phyloP scores from a whole-genome alignment of 2,797 vertebrate species.

The Syngnathus acus region DNA sequence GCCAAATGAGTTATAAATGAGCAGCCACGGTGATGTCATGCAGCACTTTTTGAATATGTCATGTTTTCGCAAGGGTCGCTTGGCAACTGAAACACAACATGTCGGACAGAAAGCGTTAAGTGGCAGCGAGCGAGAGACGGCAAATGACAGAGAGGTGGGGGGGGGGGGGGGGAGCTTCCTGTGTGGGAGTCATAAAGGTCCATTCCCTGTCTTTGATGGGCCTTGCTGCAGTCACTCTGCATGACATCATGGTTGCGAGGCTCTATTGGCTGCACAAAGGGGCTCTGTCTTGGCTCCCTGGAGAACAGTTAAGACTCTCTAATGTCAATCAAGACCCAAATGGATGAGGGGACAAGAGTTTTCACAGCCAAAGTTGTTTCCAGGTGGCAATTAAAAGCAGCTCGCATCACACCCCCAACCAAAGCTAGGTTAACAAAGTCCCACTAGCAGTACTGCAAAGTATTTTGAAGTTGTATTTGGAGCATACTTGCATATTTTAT shows the following conservation, averaged over 20 bases:
- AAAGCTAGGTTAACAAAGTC: constrained; percentile 17
- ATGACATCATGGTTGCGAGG: constrained; percentile 56
- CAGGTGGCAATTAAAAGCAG: constrained; percentile 48
- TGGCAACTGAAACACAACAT: constrained; percentile 52
- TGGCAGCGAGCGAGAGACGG: neutral
- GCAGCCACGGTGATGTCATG: constrained; percentile 48
- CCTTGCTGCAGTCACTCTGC: constrained; percentile 36
- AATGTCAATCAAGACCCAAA: constrained; percentile 48
- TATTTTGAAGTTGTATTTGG: neutral
- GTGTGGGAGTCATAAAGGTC: constrained; percentile 51
- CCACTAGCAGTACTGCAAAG: constrained; percentile 3
- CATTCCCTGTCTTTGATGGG: constrained; percentile 49
- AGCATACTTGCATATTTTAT: constrained; percentile 4
- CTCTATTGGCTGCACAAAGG: constrained; percentile 56
- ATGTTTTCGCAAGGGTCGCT: constrained; percentile 51
- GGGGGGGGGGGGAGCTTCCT: constrained; percentile 27
- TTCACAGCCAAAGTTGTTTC: constrained; percentile 42
- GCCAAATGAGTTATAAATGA: constrained; percentile 49
- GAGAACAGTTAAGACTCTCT: constrained; percentile 45
- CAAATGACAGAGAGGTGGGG: neutral
- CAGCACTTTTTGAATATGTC: constrained; percentile 17
- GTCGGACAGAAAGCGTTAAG: neutral
- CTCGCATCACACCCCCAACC: neutral
- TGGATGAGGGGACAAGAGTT: constrained; percentile 28
- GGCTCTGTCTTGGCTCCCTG: constrained; percentile 45